Percentiles rank a stretch among this genome's conserved stretches.
Evolutionary conservation across 2,113 vertebrate genomes (phyloP).

Genomic region (Leptodactylus fuscus): DNA sequence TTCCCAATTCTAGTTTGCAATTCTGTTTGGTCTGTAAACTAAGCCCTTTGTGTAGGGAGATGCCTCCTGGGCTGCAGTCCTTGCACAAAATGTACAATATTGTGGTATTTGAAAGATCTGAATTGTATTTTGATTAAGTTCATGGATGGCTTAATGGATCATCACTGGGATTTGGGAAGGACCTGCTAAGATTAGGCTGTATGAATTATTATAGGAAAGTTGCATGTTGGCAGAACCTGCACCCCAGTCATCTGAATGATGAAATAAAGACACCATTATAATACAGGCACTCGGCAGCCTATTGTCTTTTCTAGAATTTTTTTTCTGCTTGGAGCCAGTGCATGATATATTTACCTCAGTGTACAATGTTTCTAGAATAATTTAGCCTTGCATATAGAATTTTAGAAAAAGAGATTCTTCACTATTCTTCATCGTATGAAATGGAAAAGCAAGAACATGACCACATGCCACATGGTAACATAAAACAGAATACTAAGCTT

Average conservation of each 20-base stretch:
- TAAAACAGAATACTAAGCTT: no score
- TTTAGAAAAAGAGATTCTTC: background rate
- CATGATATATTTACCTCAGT: background rate
- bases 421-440: background rate
- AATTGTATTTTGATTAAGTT: slow-evolving; percentile 62
- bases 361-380: slow-evolving; percentile 6
- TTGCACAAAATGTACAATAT: slow-evolving; percentile 61
- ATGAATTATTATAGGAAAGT: slow-evolving; percentile 56
- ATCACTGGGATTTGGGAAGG: slow-evolving; percentile 59
- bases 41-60: slow-evolving; percentile 59
- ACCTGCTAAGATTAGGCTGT: slow-evolving; percentile 59
- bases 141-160: slow-evolving; percentile 61
- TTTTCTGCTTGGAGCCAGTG: background rate
- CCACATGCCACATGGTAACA: background rate
- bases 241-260: slow-evolving; percentile 34
- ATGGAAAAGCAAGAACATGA: background rate
- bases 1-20: slow-evolving; percentile 58
- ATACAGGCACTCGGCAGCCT: slow-evolving; percentile 17
- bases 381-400: background rate
- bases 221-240: slow-evolving; percentile 44
- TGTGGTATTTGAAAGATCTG: slow-evolving; percentile 60
- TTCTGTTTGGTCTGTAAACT: slow-evolving; percentile 62
- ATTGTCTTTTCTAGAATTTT: slow-evolving; percentile 19
- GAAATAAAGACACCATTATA: slow-evolving; percentile 51
- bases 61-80: slow-evolving; percentile 57